Percentiles rank a stretch among this genome's conserved stretches.
These are phyloP conservation scores for Zeus faber DNA, from an alignment of 2,113 vertebrate species.

Conservation along the genomic window DNA sequence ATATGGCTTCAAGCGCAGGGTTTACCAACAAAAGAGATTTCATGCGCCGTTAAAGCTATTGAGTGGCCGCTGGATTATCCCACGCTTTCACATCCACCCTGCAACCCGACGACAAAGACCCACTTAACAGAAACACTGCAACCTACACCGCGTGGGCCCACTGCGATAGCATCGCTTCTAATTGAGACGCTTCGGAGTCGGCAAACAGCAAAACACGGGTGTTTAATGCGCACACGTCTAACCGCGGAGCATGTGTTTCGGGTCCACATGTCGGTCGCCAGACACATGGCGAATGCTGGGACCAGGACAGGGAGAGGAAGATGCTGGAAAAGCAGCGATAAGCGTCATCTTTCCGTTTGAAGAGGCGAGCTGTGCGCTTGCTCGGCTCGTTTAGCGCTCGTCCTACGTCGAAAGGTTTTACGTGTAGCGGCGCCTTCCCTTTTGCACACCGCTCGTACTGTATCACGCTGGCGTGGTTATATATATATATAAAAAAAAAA, in stretches of 20 bases:
- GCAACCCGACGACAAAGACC: slow-evolving; percentile 57
- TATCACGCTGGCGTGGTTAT: no score
- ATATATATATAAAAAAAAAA: no score
- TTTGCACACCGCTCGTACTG: no score
- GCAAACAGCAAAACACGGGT: slow-evolving; percentile 33
- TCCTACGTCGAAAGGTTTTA: no score
- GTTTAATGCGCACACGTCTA: slow-evolving; percentile 31
- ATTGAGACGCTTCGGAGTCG: slow-evolving; percentile 60
- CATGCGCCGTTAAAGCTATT: slow-evolving; percentile 72
- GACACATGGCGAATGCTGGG: not conserved
- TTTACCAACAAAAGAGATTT: slow-evolving; percentile 76
- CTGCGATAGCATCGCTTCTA: slow-evolving; percentile 59
- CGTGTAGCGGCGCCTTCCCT: no score
- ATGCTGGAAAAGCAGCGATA: no score
- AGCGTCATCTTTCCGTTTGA: no score
- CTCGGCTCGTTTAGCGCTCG: no score
- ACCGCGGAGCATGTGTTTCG: slow-evolving; percentile 15
- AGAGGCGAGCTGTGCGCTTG: no score
- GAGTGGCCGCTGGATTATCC: slow-evolving; percentile 74
- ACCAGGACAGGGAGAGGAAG: no score
- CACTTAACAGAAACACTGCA: slow-evolving; percentile 57
- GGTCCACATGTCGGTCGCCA: not conserved
- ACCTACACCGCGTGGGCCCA: slow-evolving; percentile 41
- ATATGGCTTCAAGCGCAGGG: slow-evolving; percentile 60
- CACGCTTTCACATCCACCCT: slow-evolving; percentile 67